Evolutionary conservation across 92 coral and sea anemone genomes (phyloP), one percentile per base, ranked within the genome.

Genomic region (Paramuricea clavata): DNA sequence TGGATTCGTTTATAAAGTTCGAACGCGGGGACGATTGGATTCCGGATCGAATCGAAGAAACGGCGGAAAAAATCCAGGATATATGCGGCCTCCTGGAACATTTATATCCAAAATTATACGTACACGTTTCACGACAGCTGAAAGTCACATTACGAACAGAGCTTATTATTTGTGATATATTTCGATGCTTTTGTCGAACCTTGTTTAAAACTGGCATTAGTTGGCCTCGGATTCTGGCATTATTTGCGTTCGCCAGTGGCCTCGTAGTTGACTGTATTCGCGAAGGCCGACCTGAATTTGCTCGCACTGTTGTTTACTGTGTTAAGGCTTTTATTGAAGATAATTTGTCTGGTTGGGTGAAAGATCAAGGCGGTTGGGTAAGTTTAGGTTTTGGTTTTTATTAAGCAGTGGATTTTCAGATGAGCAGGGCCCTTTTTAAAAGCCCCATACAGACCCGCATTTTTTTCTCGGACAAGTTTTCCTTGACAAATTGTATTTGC

Each of bases 341-440:
- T 61, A 92, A 94, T 19, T 43, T 97, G 32, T 71, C 91, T 52
- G 78, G 88, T 7, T 97, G 99, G 99, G 91, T 97, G 35, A 79
- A 92, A 50, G 88, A 93, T 41, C 82, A 97, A 79, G 99, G 99
- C 0, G 99, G 98, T 49, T 97, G 99, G 99, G 99, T 97, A 85
- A 76, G 78, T 34, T 30, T 8, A 41, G 42, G 8, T 36, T 36
- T 3, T 36, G 42, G 42, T 25, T 21, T 35, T 26, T 4, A n/a
- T 54, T 81, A 22, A 17, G 15, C n/a, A n/a, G n/a, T n/a, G n/a
- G n/a, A n/a, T n/a, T n/a, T n/a, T n/a, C n/a, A n/a, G n/a, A n/a
- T n/a, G n/a, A n/a, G n/a, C n/a, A n/a, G n/a, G n/a, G n/a, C n/a
- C n/a, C n/a, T n/a, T n/a, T n/a, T n/a, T n/a, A n/a, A n/a, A n/a